phyloP scores from a whole-genome alignment of 2,113 vertebrate species.

The Lycaon pictus region DNA sequence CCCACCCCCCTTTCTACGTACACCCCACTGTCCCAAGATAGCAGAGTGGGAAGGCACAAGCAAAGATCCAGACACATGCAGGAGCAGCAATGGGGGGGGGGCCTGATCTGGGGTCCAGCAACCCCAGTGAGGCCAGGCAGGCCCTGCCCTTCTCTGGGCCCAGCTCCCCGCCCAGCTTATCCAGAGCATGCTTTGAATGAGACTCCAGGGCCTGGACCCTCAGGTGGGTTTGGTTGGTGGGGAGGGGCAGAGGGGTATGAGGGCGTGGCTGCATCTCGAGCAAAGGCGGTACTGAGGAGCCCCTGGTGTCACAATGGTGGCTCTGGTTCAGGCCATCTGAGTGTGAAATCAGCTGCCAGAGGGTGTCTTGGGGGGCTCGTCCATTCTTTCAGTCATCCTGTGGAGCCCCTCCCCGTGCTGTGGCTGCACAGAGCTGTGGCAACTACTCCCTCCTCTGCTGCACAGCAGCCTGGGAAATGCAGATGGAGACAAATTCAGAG shows the following conservation, averaged over 20 bases:
- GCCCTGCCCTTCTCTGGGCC: background rate
- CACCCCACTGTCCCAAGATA: background rate
- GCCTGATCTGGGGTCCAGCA: rapidly evolving
- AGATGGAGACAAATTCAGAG: background rate
- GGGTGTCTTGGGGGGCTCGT: background rate
- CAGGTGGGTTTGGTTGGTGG: background rate
- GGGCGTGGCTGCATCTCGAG: rapidly evolving
- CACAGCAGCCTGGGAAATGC: background rate
- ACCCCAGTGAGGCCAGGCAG: background rate
- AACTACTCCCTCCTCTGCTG: background rate
- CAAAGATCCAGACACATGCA: background rate
- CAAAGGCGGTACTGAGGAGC: background rate
- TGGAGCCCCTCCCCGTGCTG: background rate
- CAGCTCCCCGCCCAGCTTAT: background rate
- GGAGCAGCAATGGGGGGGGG: rapidly evolving
- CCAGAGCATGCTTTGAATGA: background rate
- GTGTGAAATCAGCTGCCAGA: background rate
- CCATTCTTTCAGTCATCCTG: background rate
- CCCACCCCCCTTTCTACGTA: background rate
- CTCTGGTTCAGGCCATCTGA: background rate
- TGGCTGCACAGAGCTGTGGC: rapidly evolving
- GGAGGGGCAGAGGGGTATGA: rapidly evolving
- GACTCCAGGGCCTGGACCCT: background rate
- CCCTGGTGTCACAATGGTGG: background rate
- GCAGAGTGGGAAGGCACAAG: rapidly evolving